Conservation (phyloP, 92 coral and sea anemone species). For the Blastomussa wellsi region DNA sequence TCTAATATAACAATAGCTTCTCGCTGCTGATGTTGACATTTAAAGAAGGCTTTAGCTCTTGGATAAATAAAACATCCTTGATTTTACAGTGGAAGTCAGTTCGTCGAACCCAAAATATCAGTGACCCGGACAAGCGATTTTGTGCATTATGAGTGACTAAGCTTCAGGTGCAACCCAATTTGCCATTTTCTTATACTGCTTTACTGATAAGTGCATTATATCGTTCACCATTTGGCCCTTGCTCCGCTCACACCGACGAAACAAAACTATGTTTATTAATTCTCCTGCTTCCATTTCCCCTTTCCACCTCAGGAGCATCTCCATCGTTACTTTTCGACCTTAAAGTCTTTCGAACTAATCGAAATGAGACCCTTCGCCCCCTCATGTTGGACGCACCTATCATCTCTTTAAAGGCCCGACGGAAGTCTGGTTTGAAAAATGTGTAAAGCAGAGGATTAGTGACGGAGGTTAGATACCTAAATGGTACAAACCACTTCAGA, state of each 20-base stretch:
- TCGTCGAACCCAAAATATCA: too few species aligned
- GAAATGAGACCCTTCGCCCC: conserved; percentile 4
- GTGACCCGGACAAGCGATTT: too few species aligned
- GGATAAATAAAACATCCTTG: too few species aligned
- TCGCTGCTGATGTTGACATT: too few species aligned
- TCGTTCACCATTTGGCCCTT: not conserved
- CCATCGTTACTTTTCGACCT: not conserved
- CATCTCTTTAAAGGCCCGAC: conserved; percentile 19
- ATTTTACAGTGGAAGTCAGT: too few species aligned
- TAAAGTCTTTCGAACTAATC: not conserved
- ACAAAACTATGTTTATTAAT: not conserved
- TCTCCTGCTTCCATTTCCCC: not conserved
- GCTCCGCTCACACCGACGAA: conserved; percentile 3
- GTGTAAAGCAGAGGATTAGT: conserved; percentile 25
- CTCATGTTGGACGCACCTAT: not conserved
- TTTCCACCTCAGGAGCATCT: not conserved
- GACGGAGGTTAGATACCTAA: conserved; percentile 15
- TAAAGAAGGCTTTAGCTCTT: too few species aligned
- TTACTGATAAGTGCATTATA: not conserved
- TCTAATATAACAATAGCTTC: too few species aligned
- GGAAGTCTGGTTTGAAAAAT: conserved; percentile 36
- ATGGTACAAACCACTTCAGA: conserved; percentile 15
- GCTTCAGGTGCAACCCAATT: too few species aligned
- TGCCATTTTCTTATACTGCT: not conserved
- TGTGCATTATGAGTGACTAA: too few species aligned